phyloP scores from a whole-genome alignment of 1,140 invertebrate genomes.

The Magallana angulata region DNA sequence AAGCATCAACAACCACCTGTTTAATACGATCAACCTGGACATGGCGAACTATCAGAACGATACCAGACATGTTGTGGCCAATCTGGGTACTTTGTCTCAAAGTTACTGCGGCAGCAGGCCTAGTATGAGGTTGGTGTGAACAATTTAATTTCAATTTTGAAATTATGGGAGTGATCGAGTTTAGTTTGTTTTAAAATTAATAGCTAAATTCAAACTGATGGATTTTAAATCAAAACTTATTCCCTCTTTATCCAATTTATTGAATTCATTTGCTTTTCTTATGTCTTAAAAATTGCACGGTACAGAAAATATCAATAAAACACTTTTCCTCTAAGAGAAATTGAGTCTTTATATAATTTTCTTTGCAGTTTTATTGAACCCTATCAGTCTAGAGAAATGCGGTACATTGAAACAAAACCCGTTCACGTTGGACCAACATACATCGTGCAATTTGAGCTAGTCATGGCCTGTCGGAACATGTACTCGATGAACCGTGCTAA shows the following conservation, averaged over 20 bases:
- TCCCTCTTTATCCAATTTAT: too few relatives aligned
- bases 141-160: background rate
- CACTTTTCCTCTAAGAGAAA: too few relatives aligned
- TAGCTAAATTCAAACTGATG: too few relatives aligned
- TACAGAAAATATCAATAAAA: too few relatives aligned
- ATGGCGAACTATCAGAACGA: constrained; percentile 67
- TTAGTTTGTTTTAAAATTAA: too few relatives aligned
- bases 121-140: constrained; percentile 68
- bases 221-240: too few relatives aligned
- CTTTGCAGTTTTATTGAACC: constrained; percentile 70
- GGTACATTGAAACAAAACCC: constrained; percentile 77
- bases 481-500: constrained; percentile 72
- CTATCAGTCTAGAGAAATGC: constrained; percentile 63
- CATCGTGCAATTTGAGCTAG: constrained; percentile 80
- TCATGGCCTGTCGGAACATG: constrained; percentile 78
- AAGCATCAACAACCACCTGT: constrained; percentile 73
- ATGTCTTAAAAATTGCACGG: too few relatives aligned
- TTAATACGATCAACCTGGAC: constrained; percentile 77
- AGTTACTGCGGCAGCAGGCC: constrained; percentile 74
- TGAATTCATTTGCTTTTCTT: too few relatives aligned
- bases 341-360: background rate
- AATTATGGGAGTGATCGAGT: too few relatives aligned
- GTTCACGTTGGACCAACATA: constrained; percentile 79
- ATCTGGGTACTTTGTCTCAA: constrained; percentile 73
- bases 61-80: constrained; percentile 63